Percentiles rank a stretch among this genome's conserved stretches.
Conservation (phyloP, 2,113 vertebrate species). For the Rafetus swinhoei region DNA sequence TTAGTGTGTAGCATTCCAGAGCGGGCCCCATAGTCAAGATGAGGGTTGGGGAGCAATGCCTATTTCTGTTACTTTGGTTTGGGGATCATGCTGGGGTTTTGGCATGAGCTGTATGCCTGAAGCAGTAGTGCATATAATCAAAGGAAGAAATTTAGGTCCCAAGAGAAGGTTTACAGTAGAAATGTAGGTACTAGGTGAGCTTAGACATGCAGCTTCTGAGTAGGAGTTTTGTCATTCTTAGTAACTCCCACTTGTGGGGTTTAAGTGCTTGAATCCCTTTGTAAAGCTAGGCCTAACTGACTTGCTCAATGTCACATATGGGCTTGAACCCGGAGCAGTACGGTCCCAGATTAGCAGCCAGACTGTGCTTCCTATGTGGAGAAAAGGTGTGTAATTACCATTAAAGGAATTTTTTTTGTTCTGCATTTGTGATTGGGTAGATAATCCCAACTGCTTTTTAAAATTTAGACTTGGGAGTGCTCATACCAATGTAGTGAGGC, state of each 20-base stretch:
- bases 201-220: background rate
- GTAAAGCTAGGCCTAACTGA: background rate
- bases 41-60: background rate
- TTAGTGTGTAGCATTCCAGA: too few relatives aligned
- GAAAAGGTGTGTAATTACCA: background rate
- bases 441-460: background rate
- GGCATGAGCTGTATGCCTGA: background rate
- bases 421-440: background rate
- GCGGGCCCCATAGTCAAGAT: too few relatives aligned
- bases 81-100: background rate
- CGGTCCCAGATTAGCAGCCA: background rate
- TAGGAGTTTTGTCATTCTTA: background rate
- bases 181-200: background rate
- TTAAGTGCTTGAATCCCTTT: background rate
- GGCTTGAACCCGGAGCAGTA: background rate
- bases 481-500: background rate
- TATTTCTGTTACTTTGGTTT: background rate
- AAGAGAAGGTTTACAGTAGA: background rate
- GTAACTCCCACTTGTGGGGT: background rate
- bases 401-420: background rate
- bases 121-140: background rate
- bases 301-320: background rate
- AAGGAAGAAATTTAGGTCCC: background rate
- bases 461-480: background rate
- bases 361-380: background rate